Evolutionary conservation across 1,140 invertebrate species (phyloP), one percentile per base, ranked within the genome.

Genomic region (Choristoneura fumiferana): DNA sequence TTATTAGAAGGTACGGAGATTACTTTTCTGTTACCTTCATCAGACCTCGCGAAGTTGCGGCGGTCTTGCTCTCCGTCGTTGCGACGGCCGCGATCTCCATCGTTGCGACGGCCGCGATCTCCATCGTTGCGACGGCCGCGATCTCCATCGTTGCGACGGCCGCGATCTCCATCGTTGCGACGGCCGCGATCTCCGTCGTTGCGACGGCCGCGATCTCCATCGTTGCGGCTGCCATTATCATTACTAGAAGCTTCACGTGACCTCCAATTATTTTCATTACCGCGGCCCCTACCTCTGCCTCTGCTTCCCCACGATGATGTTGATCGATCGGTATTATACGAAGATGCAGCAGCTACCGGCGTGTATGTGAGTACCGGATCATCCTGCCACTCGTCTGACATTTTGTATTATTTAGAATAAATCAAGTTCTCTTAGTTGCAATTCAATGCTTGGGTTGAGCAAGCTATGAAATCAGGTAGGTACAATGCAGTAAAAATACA

Each of bases 1-100:
- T 78, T 85, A 39, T 70, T 38, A 9, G 81, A 80, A 4, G 82
- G 74, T 39, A 88, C 76, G 4, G 62, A 67, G 33, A 88, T 84
- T 37, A 76, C 58, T 65, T 84, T 83, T 58, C 73, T 76, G 37
- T 79, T 82, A 54, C 65, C 63, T 10, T 71, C 62, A 8, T 74
- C 66, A 33, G 63, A 59, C 5, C 59, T 55, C 43, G 59, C 58
- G 18, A 62, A 65, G 22, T 63, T 63, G 5, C 67, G 65, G 14
- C 71, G 60, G 15, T 61, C 58, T 18, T 13, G 18, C 8, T 58
- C 38, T n/a, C 40, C 39, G 8, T 17, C 40, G 12, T 29, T 40
- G 4, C 39, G 54, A 8, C 37, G 37, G 22, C 35, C 45, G 34
- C 49, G 13, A 34, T 65, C 60, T 8, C 60, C 40, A 6, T 29